Evolutionary conservation across 2,113 vertebrate species (phyloP).

Genomic region (Dicentrarchus labrax): DNA sequence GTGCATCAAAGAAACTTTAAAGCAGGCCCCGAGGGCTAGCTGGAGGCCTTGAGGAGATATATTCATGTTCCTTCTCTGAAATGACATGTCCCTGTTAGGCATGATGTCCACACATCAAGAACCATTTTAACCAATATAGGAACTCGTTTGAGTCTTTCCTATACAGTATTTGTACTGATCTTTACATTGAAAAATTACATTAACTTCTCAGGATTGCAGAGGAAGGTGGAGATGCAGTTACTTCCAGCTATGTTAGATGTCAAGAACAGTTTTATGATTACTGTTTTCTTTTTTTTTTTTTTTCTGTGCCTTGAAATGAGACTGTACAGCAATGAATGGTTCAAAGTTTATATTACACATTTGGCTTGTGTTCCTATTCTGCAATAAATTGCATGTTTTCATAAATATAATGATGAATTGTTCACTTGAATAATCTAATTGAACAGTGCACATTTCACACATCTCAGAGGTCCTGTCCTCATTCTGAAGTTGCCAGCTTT

Average conservation of each 20-base stretch:
- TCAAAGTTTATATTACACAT: no score
- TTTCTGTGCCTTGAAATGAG: background rate
- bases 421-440: background rate
- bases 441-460: background rate
- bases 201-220: background rate
- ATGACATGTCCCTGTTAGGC: background rate
- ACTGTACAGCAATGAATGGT: background rate
- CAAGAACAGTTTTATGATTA: background rate
- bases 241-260: background rate
- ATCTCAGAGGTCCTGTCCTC: background rate
- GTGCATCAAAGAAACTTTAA: slow-evolving; percentile 16
- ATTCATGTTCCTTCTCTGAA: background rate
- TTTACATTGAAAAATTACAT: background rate
- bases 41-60: background rate
- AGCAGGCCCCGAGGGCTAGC: slow-evolving; percentile 4
- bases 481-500: background rate
- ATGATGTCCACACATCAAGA: background rate
- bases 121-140: background rate
- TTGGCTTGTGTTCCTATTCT: no score
- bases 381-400: background rate
- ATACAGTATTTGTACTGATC: background rate
- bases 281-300: background rate
- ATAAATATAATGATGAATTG: background rate
- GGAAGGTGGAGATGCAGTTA: no score
- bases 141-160: background rate